Evolutionary conservation across 2,888 invertebrate genomes (phyloP).

Genomic region (Epirrhoe tristata): DNA sequence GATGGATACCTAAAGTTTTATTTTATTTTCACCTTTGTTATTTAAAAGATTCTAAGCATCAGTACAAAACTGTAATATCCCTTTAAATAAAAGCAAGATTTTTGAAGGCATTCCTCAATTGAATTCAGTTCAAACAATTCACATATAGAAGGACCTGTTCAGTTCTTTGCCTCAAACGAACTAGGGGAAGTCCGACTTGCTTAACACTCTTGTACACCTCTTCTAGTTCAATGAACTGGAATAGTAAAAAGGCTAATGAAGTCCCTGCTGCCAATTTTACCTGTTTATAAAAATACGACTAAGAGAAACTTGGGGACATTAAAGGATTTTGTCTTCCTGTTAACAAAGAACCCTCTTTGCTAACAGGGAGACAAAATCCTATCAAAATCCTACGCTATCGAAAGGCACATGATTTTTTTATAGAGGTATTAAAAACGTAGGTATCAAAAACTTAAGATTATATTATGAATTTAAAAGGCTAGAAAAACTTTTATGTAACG

Average conservation of each 20-base stretch:
- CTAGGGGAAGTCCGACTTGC: constrained; percentile 32
- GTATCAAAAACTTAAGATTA: no score
- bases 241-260: constrained; percentile 44
- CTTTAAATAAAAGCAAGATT: constrained; percentile 8
- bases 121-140: constrained; percentile 27
- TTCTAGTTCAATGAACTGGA: constrained; percentile 42
- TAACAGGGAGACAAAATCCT: no score
- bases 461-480: no score
- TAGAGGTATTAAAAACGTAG: no score
- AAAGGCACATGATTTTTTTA: no score
- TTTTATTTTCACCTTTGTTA: not conserved
- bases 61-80: not conserved
- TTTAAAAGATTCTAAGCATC: not conserved
- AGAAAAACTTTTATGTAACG: no score
- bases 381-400: no score
- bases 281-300: constrained; percentile 34
- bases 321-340: not conserved
- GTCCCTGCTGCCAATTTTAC: constrained; percentile 37
- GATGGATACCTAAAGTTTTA: not conserved
- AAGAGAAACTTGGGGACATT: not conserved
- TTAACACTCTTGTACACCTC: constrained; percentile 43
- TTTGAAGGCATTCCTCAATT: constrained; percentile 12
- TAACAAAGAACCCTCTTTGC: no score
- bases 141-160: constrained; percentile 22
- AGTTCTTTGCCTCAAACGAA: constrained; percentile 40